These are phyloP conservation scores for Allophyes oxyacanthae DNA, from an alignment of 2,888 invertebrate genomes.

Conservation along the genomic window DNA sequence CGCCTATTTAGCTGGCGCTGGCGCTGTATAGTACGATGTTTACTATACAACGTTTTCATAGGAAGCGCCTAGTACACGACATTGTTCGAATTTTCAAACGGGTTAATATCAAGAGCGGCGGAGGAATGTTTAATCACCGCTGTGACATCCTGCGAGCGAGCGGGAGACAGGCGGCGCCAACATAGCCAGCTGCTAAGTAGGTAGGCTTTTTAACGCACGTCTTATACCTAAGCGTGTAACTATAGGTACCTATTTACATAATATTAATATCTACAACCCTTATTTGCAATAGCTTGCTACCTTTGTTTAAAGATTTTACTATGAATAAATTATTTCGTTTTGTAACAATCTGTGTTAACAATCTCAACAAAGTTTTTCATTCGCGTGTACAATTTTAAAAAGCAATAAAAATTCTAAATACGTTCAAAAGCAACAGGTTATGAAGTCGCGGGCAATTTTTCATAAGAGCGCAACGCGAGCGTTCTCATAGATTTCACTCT, in stretches of 20 bases:
- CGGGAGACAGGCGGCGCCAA: slow-evolving; percentile 56
- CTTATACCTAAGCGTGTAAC: slow-evolving; percentile 19
- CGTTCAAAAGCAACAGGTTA: slow-evolving; percentile 47
- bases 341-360: slow-evolving; percentile 6
- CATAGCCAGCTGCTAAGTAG: slow-evolving; percentile 45
- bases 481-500: slow-evolving; percentile 78
- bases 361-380: slow-evolving; percentile 6
- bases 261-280: slow-evolving; percentile 7
- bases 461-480: slow-evolving; percentile 62
- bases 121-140: slow-evolving; percentile 85
- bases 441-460: slow-evolving; percentile 63
- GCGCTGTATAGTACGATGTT: slow-evolving; percentile 35
- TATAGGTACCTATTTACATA: slow-evolving; percentile 7
- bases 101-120: slow-evolving; percentile 78
- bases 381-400: slow-evolving; percentile 17
- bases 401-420: slow-evolving; percentile 38
- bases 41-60: slow-evolving; percentile 67
- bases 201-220: slow-evolving; percentile 52
- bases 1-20: slow-evolving; percentile 30
- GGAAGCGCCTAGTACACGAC: slow-evolving; percentile 72
- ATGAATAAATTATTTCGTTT: slow-evolving; percentile 8
- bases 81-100: slow-evolving; percentile 84
- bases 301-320: slow-evolving; percentile 6
- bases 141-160: slow-evolving; percentile 72
- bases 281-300: neutral